These are phyloP conservation scores for Mastigias papua DNA, from an alignment of 30 jellyfish, hydroid and myxozoan genomes.

Conservation along the genomic window DNA sequence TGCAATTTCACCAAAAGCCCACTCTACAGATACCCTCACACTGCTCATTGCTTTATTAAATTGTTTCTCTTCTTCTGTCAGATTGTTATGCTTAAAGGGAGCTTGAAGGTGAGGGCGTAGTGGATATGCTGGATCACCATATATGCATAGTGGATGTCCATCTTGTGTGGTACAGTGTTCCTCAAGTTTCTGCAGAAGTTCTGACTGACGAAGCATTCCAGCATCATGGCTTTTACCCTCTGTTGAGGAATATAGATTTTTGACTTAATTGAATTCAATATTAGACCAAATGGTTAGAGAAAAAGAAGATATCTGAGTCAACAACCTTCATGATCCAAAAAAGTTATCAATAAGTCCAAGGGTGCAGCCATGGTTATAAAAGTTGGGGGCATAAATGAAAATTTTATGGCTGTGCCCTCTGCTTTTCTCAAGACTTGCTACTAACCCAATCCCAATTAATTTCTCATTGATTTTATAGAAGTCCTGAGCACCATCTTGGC, in stretches of 20 bases:
- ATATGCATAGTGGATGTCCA: constrained; percentile 69
- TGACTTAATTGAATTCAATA: neutral
- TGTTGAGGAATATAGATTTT: neutral
- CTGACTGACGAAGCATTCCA: constrained; percentile 30
- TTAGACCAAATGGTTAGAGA: neutral
- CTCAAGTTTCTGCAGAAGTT: constrained; percentile 42
- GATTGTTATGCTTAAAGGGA: constrained; percentile 58
- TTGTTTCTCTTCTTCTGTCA: constrained; percentile 43
- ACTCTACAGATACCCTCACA: constrained; percentile 67
- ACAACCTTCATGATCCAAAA: neutral
- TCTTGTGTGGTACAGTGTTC: constrained; percentile 31
- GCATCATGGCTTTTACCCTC: constrained; percentile 76
- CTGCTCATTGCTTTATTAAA: constrained; percentile 61
- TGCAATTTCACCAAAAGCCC: constrained; percentile 68
- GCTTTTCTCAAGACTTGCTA: neutral
- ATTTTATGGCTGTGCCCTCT: neutral
- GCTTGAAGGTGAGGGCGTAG: constrained; percentile 56
- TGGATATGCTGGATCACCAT: constrained; percentile 80
- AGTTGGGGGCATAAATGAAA: neutral
- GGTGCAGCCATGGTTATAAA: neutral
- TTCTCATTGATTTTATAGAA: neutral
- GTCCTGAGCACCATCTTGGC: neutral
- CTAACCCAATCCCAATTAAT: neutral
- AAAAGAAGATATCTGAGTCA: neutral
- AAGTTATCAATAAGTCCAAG: neutral